These are phyloP conservation scores for Diarsia mendica DNA, from an alignment of 2,888 invertebrate genomes.

Conservation along the genomic window DNA sequence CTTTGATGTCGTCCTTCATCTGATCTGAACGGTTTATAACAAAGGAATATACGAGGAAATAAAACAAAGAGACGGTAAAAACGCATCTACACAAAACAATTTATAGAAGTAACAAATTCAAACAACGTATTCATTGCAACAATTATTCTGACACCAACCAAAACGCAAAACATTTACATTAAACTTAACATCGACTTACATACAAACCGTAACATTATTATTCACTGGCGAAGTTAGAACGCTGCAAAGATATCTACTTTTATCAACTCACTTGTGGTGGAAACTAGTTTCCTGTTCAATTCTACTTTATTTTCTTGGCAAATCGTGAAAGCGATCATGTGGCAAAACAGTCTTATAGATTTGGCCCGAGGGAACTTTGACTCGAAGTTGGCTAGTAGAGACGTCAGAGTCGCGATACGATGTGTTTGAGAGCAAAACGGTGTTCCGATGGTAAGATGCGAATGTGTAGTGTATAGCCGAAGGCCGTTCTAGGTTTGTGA, in stretches of 20 bases:
- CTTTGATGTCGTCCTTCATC: background rate
- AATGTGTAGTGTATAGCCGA: conserved; percentile 80
- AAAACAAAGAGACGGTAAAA: no score
- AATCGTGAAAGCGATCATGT: conserved; percentile 89
- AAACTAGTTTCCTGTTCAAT: conserved; percentile 82
- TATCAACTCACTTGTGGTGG: conserved; percentile 82
- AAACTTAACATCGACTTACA: conserved; percentile 36
- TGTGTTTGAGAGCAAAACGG: conserved; percentile 88
- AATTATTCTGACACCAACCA: conserved; percentile 10
- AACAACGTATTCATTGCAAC: background rate
- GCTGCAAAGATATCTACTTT: conserved; percentile 74
- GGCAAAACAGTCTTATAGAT: conserved; percentile 89
- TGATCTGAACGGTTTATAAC: background rate
- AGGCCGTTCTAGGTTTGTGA: conserved; percentile 72
- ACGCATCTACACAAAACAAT: background rate
- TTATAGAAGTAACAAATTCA: background rate
- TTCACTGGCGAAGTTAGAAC: conserved; percentile 77
- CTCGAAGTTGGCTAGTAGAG: conserved; percentile 80
- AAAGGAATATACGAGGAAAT: background rate
- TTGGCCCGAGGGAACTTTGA: conserved; percentile 88
- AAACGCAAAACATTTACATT: conserved; percentile 32
- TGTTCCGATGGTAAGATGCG: conserved; percentile 82
- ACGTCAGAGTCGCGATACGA: conserved; percentile 73
- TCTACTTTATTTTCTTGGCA: conserved; percentile 88
- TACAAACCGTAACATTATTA: conserved; percentile 74